These are phyloP conservation scores for Popillia japonica DNA, from an alignment of 1,140 invertebrate species.

Conservation along the genomic window DNA sequence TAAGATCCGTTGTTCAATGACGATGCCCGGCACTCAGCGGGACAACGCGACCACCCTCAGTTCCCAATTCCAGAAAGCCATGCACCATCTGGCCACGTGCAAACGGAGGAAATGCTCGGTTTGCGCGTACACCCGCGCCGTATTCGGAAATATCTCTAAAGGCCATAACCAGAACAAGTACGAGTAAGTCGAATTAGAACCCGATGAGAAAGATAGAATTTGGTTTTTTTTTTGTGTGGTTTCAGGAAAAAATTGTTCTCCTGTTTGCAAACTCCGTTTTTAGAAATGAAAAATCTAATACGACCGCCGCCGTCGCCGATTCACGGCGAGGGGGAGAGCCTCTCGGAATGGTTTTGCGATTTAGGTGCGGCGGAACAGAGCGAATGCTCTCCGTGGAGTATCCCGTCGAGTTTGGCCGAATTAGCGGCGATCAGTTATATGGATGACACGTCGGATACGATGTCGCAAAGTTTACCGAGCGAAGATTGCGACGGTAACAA, in stretches of 20 bases:
- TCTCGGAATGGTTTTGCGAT: constrained; percentile 59
- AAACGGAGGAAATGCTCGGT: constrained; percentile 68
- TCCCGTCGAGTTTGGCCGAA: constrained; percentile 55
- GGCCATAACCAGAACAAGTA: constrained; percentile 58
- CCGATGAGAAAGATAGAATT: background rate
- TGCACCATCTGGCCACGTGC: constrained; percentile 64
- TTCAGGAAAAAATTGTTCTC: constrained; percentile 67
- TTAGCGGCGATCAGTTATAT: constrained; percentile 58
- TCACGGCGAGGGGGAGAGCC: constrained; percentile 55
- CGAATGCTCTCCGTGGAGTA: constrained; percentile 58
- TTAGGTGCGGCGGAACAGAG: constrained; percentile 47
- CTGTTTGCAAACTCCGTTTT: constrained; percentile 67
- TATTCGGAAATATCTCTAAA: constrained; percentile 66
- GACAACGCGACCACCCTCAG: constrained; percentile 56
- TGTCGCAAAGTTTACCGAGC: constrained; percentile 46
- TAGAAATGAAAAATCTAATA: constrained; percentile 66
- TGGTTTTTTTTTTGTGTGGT: constrained; percentile 44
- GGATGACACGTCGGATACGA: constrained; percentile 57
- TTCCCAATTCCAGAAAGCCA: constrained; percentile 64
- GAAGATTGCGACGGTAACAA: constrained; percentile 45
- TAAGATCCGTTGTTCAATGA: background rate
- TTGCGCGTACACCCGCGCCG: constrained; percentile 68
- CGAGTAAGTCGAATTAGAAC: constrained; percentile 60
- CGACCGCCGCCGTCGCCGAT: constrained; percentile 61
- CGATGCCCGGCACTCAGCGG: constrained; percentile 55